phyloP scores from a whole-genome alignment of 2,888 invertebrate genomes.

The Argyresthia goedartella region DNA sequence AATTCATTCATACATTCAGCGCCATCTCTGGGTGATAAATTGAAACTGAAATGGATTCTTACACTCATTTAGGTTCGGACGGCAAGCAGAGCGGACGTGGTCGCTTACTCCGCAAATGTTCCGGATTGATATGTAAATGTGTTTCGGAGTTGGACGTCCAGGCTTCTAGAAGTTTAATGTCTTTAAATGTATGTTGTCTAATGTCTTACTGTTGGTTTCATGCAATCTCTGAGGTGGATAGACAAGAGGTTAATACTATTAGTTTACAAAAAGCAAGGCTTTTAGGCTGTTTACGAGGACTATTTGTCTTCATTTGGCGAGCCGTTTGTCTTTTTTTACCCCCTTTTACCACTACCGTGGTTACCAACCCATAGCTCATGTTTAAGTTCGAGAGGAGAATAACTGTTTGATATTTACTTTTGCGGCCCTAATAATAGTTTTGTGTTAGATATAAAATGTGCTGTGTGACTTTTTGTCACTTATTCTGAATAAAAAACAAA shows the following conservation, averaged over 20 bases:
- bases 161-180: not conserved
- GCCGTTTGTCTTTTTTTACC: slow-evolving; percentile 49
- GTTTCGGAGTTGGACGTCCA: slow-evolving; percentile 7
- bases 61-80: slow-evolving; percentile 47
- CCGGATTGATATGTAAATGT: slow-evolving; percentile 33
- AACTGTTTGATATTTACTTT: no score
- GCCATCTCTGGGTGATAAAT: slow-evolving; percentile 68
- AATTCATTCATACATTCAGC: slow-evolving; percentile 70
- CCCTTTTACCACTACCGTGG: slow-evolving; percentile 20
- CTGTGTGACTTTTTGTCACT: no score
- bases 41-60: slow-evolving; percentile 60
- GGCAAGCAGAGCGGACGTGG: slow-evolving; percentile 9
- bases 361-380: slow-evolving; percentile 10
- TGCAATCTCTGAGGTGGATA: no score
- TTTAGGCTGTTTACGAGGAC: slow-evolving; percentile 16
- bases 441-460: no score
- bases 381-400: not conserved
- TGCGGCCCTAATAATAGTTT: no score
- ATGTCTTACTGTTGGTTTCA: no score
- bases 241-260: slow-evolving; percentile 16
- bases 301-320: slow-evolving; percentile 49
- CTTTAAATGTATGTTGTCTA: not conserved
- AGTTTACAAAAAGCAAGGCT: slow-evolving; percentile 21
- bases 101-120: slow-evolving; percentile 14
- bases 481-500: no score